Conservation (phyloP, 2,797 vertebrate genomes). For the Peromyscus attwateri region DNA sequence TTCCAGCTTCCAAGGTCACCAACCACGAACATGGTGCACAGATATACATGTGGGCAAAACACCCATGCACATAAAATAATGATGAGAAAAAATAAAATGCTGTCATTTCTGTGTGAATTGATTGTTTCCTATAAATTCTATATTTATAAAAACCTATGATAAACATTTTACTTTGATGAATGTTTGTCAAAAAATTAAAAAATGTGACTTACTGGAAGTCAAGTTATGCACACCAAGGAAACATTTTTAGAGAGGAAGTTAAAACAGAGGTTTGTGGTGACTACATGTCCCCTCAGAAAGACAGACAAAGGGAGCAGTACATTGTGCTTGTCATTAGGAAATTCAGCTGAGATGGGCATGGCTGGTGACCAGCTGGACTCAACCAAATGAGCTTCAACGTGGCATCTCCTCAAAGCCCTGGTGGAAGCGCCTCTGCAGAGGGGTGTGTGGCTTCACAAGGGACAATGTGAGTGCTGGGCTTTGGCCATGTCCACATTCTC, state of each 20-base stretch:
- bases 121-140: conserved; percentile 24
- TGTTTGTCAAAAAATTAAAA: conserved; percentile 1
- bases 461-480: neutral
- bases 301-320: neutral
- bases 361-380: neutral
- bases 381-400: neutral
- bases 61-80: neutral
- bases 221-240: conserved; percentile 34
- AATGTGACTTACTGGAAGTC: conserved; percentile 39
- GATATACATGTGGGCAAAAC: neutral
- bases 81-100: conserved; percentile 7
- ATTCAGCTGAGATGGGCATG: neutral
- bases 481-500: neutral
- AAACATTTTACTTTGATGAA: conserved; percentile 48
- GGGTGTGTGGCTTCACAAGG: neutral
- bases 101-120: neutral
- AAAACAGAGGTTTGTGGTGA: neutral
- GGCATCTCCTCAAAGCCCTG: neutral
- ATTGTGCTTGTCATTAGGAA: neutral
- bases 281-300: neutral
- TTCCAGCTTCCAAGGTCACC: neutral
- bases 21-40: neutral
- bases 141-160: neutral
- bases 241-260: conserved; percentile 51
- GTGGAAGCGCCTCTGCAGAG: neutral